Conservation (phyloP, 2,888 invertebrate species). For the Nemurella pictetii region DNA sequence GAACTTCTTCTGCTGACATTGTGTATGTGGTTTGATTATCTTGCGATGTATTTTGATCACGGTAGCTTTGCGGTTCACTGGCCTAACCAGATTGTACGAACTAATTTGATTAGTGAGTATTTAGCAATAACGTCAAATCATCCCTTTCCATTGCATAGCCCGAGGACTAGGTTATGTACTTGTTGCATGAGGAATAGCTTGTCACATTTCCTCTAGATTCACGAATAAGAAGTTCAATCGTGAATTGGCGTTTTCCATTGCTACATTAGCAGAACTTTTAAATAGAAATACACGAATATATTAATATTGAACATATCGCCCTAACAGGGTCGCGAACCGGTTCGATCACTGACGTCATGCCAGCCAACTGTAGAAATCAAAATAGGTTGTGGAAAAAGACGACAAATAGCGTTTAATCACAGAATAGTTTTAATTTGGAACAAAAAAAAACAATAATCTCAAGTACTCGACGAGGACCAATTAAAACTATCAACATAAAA, state of each 20-base stretch:
- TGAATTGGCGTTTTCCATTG: neutral
- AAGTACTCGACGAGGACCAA: neutral
- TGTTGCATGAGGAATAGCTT: neutral
- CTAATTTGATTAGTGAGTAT: neutral
- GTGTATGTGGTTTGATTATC: neutral
- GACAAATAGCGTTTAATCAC: neutral
- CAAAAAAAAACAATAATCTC: neutral
- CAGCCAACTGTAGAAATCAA: neutral
- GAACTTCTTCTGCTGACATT: conserved; percentile 49
- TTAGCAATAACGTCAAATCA: neutral
- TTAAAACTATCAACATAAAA: too few relatives aligned
- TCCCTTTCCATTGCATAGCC: neutral
- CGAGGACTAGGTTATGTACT: neutral
- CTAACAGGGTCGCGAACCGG: neutral
- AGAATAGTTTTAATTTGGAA: neutral
- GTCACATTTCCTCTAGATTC: neutral
- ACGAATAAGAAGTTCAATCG: neutral
- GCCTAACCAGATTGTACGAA: neutral
- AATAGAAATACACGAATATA: neutral
- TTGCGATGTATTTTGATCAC: neutral
- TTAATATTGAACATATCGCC: neutral
- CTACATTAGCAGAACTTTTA: neutral
- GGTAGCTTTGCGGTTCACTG: too few relatives aligned
- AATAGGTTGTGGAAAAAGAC: neutral
- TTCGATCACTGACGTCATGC: neutral